Conservation (phyloP, 2,888 invertebrate genomes). For the Malachius bipustulatus region DNA sequence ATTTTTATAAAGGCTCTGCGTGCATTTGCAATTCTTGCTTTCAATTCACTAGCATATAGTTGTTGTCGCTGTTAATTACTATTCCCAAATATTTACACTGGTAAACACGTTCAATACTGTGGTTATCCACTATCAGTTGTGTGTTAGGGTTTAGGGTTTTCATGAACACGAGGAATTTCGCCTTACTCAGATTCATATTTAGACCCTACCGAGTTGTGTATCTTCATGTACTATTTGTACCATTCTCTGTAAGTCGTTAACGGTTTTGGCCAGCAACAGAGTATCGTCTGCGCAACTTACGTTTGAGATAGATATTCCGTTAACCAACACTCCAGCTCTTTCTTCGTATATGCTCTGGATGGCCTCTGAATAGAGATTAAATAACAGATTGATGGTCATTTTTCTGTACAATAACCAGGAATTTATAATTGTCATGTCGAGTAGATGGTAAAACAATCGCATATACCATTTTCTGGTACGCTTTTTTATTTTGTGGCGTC, state of each 20-base stretch:
- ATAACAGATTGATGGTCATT: conserved; percentile 5
- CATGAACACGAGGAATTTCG: conserved; percentile 1
- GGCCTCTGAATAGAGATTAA: conserved; percentile 3
- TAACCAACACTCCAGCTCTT: conserved; percentile 3
- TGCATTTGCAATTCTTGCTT: background rate
- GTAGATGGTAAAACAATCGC: conserved; percentile 19
- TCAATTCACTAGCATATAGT: background rate
- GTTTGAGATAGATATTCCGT: conserved; percentile 2
- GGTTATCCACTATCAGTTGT: background rate
- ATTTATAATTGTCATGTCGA: conserved; percentile 21
- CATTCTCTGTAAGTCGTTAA: conserved; percentile 1
- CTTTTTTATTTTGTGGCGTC: conserved; percentile 18
- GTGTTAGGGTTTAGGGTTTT: conserved; percentile 2
- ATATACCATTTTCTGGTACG: conserved; percentile 19
- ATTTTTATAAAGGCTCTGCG: conserved; percentile 1
- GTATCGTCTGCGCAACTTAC: conserved; percentile 2
- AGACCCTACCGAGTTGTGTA: background rate
- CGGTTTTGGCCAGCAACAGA: background rate
- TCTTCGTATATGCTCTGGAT: background rate
- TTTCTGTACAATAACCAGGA: conserved; percentile 20
- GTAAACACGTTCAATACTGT: background rate
- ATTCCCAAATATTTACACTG: conserved; percentile 1
- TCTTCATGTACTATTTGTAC: conserved; percentile 1
- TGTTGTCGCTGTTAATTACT: conserved; percentile 1
- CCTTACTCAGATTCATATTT: conserved; percentile 2